phyloP scores from a whole-genome alignment of 2,888 invertebrate genomes.

The Sphinx pinastri region DNA sequence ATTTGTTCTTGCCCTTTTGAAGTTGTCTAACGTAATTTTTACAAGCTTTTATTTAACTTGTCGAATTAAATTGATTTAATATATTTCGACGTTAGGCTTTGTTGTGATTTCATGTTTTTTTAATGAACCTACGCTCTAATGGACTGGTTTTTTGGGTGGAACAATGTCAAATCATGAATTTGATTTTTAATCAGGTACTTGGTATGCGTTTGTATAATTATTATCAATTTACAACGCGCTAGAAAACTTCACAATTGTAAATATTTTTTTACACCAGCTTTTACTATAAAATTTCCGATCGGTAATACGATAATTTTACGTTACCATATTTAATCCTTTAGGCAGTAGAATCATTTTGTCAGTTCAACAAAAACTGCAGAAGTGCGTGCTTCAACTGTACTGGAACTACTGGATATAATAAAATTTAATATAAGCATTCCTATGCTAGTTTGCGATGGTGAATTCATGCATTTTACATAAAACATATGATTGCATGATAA shows the following conservation, averaged over 20 bases:
- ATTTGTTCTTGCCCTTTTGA: neutral
- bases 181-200: too few relatives aligned
- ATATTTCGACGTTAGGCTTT: neutral
- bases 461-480: conserved; percentile 5
- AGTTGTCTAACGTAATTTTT: conserved; percentile 7
- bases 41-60: too few relatives aligned
- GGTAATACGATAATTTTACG: neutral
- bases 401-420: conserved; percentile 2
- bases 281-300: too few relatives aligned
- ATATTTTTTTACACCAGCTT: too few relatives aligned
- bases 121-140: too few relatives aligned
- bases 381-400: neutral
- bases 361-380: neutral
- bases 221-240: too few relatives aligned
- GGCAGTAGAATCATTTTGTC: neutral
- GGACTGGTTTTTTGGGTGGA: too few relatives aligned
- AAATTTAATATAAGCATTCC: conserved; percentile 10
- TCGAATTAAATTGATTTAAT: conserved; percentile 6
- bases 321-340: neutral
- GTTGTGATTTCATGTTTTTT: neutral
- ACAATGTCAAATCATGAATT: too few relatives aligned
- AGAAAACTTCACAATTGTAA: too few relatives aligned
- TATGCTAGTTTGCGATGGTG: neutral
- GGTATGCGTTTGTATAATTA: too few relatives aligned
- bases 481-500: neutral